A percentile compares a stretch with the other conserved stretches of the same genome.
Conservation (phyloP, 2,888 invertebrate genomes). For the Osmoderma eremita region DNA sequence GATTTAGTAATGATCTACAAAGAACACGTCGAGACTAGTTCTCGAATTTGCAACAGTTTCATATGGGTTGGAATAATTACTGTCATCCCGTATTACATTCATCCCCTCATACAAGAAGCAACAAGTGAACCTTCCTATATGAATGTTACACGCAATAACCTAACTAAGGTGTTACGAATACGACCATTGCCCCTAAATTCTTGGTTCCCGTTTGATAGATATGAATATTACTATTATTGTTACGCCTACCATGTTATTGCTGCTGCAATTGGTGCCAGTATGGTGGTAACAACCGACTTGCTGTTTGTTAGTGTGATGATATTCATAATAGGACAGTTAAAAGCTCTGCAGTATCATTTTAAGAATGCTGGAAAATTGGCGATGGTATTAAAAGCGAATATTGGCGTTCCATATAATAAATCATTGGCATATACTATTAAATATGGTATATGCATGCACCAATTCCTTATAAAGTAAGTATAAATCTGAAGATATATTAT, state of each 20-base stretch:
- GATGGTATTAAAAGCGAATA: slow-evolving; percentile 13
- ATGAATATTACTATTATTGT: slow-evolving; percentile 43
- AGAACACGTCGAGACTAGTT: slow-evolving; percentile 42
- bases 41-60: slow-evolving; percentile 33
- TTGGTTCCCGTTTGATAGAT: slow-evolving; percentile 50
- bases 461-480: slow-evolving; percentile 44
- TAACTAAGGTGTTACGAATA: slow-evolving; percentile 21
- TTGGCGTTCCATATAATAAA: slow-evolving; percentile 12
- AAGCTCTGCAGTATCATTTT: slow-evolving; percentile 45
- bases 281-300: slow-evolving; percentile 44
- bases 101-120: slow-evolving; percentile 42
- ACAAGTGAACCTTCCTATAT: slow-evolving; percentile 18
- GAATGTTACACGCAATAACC: slow-evolving; percentile 28
- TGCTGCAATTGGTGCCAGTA: slow-evolving; percentile 42
- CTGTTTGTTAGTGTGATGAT: slow-evolving; percentile 47
- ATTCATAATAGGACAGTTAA: slow-evolving; percentile 46
- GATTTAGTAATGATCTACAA: slow-evolving; percentile 43
- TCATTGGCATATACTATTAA: slow-evolving; percentile 22
- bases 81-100: slow-evolving; percentile 44
- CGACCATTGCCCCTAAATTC: slow-evolving; percentile 47
- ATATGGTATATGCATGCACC: slow-evolving; percentile 40
- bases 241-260: slow-evolving; percentile 42
- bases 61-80: slow-evolving; percentile 41
- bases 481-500: no score
- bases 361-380: slow-evolving; percentile 31